These are phyloP conservation scores for Australoheros facetus DNA, from an alignment of 2,797 vertebrate genomes.

Conservation along the genomic window DNA sequence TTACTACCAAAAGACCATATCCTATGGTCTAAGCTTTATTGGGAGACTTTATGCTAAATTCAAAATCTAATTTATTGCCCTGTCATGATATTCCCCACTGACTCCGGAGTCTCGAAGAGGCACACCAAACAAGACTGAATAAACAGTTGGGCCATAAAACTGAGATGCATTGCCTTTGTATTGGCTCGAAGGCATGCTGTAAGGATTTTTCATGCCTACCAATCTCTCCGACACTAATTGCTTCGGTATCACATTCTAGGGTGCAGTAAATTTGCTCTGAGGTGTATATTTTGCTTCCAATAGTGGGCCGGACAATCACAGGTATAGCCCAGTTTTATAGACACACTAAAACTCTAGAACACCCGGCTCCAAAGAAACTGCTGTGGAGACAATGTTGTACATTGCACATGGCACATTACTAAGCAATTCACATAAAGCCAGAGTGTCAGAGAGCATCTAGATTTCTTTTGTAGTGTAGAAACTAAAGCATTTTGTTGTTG, in stretches of 20 bases:
- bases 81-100: slow-evolving; percentile 74
- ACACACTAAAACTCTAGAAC: slow-evolving; percentile 69
- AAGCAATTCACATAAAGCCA: slow-evolving; percentile 34
- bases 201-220: slow-evolving; percentile 80
- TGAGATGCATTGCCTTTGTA: slow-evolving; percentile 80
- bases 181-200: slow-evolving; percentile 72
- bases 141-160: slow-evolving; percentile 80
- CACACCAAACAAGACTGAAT: slow-evolving; percentile 80
- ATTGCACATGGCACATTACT: slow-evolving; percentile 32
- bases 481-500: not conserved
- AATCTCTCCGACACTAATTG: slow-evolving; percentile 84
- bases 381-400: slow-evolving; percentile 49
- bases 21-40: slow-evolving; percentile 71
- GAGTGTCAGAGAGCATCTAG: slow-evolving; percentile 6
- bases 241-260: slow-evolving; percentile 81
- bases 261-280: slow-evolving; percentile 79
- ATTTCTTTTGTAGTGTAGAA: slow-evolving; percentile 27
- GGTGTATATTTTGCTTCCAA: slow-evolving; percentile 75
- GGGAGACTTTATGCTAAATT: slow-evolving; percentile 76
- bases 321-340: slow-evolving; percentile 70
- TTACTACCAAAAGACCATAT: slow-evolving; percentile 57
- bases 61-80: slow-evolving; percentile 75
- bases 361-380: slow-evolving; percentile 55
- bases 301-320: slow-evolving; percentile 62
- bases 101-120: slow-evolving; percentile 67